A percentile compares a stretch with the other conserved stretches of the same genome.
phyloP scores from a whole-genome alignment of 2,113 vertebrate genomes.

The Hippopotamus amphibius region DNA sequence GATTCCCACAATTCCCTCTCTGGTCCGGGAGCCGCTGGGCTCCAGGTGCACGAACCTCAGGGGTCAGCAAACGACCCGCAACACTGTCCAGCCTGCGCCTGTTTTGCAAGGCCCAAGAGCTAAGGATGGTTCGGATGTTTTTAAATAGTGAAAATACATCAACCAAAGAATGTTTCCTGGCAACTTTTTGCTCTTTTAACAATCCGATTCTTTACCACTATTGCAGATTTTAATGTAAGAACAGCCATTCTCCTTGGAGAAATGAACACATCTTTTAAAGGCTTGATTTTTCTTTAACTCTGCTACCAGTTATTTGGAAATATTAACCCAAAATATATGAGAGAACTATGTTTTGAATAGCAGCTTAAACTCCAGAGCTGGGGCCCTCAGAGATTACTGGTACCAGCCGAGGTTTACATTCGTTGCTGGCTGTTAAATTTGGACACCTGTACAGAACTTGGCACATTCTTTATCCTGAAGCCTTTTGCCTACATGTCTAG shows the following conservation, averaged over 20 bases:
- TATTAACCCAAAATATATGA: background rate
- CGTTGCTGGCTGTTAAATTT: background rate
- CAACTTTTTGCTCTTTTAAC: background rate
- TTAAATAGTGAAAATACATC: background rate
- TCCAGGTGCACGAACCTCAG: background rate
- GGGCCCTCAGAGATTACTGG: background rate
- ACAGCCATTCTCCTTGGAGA: background rate
- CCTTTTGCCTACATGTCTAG: background rate
- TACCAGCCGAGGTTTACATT: rapidly evolving
- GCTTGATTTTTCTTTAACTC: background rate
- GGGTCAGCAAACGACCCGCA: background rate
- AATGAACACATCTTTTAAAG: background rate
- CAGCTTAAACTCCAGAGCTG: background rate
- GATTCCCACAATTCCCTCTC: no score
- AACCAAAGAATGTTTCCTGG: background rate
- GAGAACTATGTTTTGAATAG: background rate
- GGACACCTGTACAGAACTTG: background rate
- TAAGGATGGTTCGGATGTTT: background rate
- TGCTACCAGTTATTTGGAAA: background rate
- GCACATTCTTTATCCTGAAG: background rate
- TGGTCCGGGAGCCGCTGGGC: background rate
- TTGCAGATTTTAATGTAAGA: background rate
- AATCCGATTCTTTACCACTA: background rate
- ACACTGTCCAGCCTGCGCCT: background rate
- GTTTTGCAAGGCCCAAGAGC: background rate